Base-by-base conservation (phyloP, 2,113 vertebrate genomes). In the Dipodomys merriami region DNA sequence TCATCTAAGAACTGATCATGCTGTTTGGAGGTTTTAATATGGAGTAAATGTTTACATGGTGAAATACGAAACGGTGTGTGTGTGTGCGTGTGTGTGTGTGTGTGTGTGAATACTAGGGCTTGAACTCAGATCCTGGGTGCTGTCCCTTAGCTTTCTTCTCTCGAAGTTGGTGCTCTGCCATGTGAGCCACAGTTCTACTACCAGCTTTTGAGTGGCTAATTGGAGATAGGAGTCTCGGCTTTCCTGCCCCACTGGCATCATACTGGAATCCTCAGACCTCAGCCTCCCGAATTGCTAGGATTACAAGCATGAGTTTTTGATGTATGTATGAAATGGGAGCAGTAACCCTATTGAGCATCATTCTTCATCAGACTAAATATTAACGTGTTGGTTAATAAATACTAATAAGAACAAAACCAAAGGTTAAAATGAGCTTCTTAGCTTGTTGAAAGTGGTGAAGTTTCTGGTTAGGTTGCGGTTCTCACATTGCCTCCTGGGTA, bases 1-100 rank as follows among this genome's bases (percentile, higher is more conserved):
- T 87, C 64, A 85, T 64, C 89, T 83, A 44, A 69, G 78, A 84
- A 83, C 81, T 83, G 81, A 93, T 92, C 62, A 94, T 8, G 16
- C 64, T 73, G n/a, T 78, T 67, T 78, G 73, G 69, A 92, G 35
- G 67, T 79, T 57, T 86, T 49, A 93, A 82, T 74, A 11, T 44
- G 46, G 15, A 92, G 53, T 30, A 81, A 46, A 74, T 83, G 39
- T 92, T 91, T 93, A 73, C 33, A 11, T 76, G 25, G 49, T 88
- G 35, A 86, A 95, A 46, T 84, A 20, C 53, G 15, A 57, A 18
- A 16, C 53, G 9, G 53, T 57, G 53, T 16, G 53, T 15, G 53
- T 57, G 53, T 57, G 53, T 57, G 53, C 13, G 53, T 57, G 53
- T 57, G 53, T 57, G 53, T 57, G 53, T 57, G 53, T 57, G 53